Evolutionary conservation across 2,113 vertebrate genomes (phyloP), one percentile per base, ranked within the genome.

Genomic region (Hippocampus abdominalis): DNA sequence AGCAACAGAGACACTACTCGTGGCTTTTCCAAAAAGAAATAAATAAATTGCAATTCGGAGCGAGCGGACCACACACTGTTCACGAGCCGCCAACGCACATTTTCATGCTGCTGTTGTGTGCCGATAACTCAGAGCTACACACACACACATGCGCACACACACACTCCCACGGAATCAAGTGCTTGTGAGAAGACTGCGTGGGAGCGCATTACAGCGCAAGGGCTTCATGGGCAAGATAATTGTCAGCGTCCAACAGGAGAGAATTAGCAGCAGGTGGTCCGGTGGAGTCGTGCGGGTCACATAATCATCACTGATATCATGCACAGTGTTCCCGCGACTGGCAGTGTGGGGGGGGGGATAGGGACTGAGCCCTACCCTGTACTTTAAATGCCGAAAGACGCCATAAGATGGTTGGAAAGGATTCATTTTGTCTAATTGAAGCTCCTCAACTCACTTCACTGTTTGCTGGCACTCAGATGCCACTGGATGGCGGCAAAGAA

Each of bases 1-100:
- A 81, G 83, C 75, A 88, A 84, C 81, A 85, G 85, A 89, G 81
- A 84, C 80, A 74, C 83, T 82, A 74, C 78, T 89, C 70, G 7
- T 76, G 78, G 63, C 83, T 75, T 79, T 44, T 59, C 54, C n/a
- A 20, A 27, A 46, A 64, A 64, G 5, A 44, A 64, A 44, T 15
- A 44, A 64, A 64, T 46, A 64, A 32, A 60, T 60, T 8, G 56
- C 62, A 44, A 40, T 64, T 23, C 39, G 4, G 20, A 77, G 56
- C 71, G 65, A 75, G 76, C 67, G 40, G 81, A 86, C 82, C 86
- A 70, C 84, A 87, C 85, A 81, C 81, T 82, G 86, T 25, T 78
- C 72, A 74, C 69, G 64, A 83, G 66, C 86, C 81, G 68, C 87
- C 82, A 1, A 87, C 82, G 78, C 84, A 64, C 66, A 81, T 85